Base-by-base conservation (phyloP, 2,797 vertebrate genomes). In the Pangasius djambal region DNA sequence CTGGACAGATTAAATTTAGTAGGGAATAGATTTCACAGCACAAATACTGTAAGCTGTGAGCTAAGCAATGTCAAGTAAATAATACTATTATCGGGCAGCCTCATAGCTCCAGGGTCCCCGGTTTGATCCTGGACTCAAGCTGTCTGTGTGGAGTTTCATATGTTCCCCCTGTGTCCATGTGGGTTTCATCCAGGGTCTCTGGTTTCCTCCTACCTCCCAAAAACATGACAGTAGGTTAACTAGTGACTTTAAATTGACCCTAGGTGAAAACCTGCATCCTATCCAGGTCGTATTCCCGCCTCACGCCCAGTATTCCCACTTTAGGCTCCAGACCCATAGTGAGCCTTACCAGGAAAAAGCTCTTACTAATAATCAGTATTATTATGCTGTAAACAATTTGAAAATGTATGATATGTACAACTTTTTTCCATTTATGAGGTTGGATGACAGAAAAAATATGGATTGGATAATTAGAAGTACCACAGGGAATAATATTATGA, bases 1-100 rank as follows among this genome's bases (percentile, higher is more conserved):
- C 83, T 85, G 83, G 67, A 85, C 67, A 85, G 83, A 72, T 85
- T 85, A 85, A 52, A 85, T 72, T 85, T 85, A 40, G 83, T 55
- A 52, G 18, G 48, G 50, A 72, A 72, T 57, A 85, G 67, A 85
- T 85, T 85, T 72, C 31, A 85, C 48, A 37, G 65, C 50, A 85
- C 83, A 85, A 85, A 85, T 85, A 85, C 65, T 72, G 65, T 85
- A 85, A 48, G 44, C 44, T 48, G 44, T 70, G 67, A 85, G 63
- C 63, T 52, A 85, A 69, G 83, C 63, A 69, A 55, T 72, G 50
- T 70, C 31, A 57, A 85, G 83, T 72, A 85, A 57, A 70, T 55
- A 72, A 57, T 72, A 55, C 25, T 70, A 72, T 85, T 22, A 20
- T 52, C 13, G 12, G 31, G 83, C 50, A 72, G 50, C 67, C 50